These are phyloP conservation scores for Marmota flaviventris DNA, from an alignment of 2,113 vertebrate genomes.

Conservation along the genomic window DNA sequence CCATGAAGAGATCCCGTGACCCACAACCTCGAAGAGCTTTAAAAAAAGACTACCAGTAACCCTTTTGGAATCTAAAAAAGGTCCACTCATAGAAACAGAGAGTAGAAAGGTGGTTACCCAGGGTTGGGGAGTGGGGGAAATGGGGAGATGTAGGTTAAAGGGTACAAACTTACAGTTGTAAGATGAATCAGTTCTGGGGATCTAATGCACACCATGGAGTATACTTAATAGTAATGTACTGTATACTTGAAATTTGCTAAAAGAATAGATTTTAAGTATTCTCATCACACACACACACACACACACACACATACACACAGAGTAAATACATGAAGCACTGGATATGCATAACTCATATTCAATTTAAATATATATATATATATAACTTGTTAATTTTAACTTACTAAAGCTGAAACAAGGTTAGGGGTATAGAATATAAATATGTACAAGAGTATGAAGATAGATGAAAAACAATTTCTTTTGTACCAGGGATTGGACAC, in stretches of 20 bases:
- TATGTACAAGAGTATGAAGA: not conserved
- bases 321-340: not conserved
- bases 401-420: not conserved
- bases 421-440: not conserved
- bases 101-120: not conserved
- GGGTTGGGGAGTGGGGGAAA: too few relatives aligned
- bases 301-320: not conserved
- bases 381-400: not conserved
- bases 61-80: not conserved
- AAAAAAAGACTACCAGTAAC: not conserved
- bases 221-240: too few relatives aligned
- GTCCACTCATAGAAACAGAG: not conserved
- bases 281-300: not conserved
- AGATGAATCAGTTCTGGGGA: not conserved
- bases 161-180: not conserved
- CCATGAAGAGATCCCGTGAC: not conserved
- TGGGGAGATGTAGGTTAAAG: not conserved
- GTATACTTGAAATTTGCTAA: not conserved
- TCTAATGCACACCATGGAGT: not conserved
- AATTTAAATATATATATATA: not conserved
- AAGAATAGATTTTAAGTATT: not conserved
- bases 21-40: not conserved
- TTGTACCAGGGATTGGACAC: too few relatives aligned
- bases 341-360: not conserved
- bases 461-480: not conserved